These are phyloP conservation scores for Scrobipalpa atriplicella DNA, from an alignment of 2,888 invertebrate species.

Conservation along the genomic window DNA sequence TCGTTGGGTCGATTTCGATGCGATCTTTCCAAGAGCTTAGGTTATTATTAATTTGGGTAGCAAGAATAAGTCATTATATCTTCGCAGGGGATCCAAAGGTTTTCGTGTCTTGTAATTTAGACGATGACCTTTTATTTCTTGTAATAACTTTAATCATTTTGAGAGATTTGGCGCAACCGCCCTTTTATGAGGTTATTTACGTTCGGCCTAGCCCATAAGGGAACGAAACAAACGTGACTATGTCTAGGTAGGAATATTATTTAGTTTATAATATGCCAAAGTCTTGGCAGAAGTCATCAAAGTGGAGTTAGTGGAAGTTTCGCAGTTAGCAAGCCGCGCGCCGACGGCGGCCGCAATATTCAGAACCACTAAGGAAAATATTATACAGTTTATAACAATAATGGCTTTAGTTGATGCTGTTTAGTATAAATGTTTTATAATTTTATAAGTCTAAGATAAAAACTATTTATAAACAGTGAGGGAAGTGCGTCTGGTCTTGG, in stretches of 20 bases:
- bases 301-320: constrained; percentile 64
- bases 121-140: too few relatives aligned
- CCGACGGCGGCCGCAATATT: constrained; percentile 41
- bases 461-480: too few relatives aligned
- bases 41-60: background rate
- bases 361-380: constrained; percentile 20
- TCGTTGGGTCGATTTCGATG: background rate
- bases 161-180: too few relatives aligned
- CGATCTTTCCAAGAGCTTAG: constrained; percentile 2
- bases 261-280: background rate
- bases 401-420: background rate
- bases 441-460: too few relatives aligned
- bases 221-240: too few relatives aligned
- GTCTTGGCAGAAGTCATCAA: constrained; percentile 50
- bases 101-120: too few relatives aligned
- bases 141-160: too few relatives aligned
- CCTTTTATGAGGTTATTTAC: too few relatives aligned
- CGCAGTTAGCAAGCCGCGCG: constrained; percentile 51
- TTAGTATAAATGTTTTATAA: background rate
- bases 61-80: too few relatives aligned
- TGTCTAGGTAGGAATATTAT: background rate
- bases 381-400: background rate
- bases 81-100: too few relatives aligned
- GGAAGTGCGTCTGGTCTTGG: too few relatives aligned
- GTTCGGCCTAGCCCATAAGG: too few relatives aligned